A percentile compares a stretch with the other conserved stretches of the same genome.
Evolutionary conservation across 2,113 vertebrate genomes (phyloP).

Genomic region (Eonycteris spelaea): DNA sequence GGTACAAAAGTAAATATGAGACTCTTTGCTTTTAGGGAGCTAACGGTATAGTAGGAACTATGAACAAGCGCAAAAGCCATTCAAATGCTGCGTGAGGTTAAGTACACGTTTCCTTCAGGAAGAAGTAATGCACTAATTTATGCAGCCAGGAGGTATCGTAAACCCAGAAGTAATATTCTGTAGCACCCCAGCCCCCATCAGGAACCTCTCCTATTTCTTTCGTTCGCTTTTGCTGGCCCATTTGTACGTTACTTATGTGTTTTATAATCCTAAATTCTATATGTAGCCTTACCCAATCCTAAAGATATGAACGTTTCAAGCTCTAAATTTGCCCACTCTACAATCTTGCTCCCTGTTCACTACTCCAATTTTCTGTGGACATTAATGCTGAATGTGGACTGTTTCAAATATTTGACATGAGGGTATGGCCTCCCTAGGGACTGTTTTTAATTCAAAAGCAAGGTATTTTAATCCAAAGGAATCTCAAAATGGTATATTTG

Average conservation of each 20-base stretch:
- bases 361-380: not conserved
- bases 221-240: not conserved
- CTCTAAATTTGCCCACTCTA: not conserved
- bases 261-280: not conserved
- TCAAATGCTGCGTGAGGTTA: not conserved
- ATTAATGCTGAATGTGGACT: not conserved
- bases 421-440: not conserved
- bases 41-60: not conserved
- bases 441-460: conserved; percentile 15
- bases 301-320: not conserved
- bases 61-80: not conserved
- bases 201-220: not conserved
- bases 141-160: too few relatives aligned
- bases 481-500: not conserved
- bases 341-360: not conserved
- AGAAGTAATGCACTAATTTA: not conserved
- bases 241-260: not conserved
- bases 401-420: not conserved
- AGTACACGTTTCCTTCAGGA: not conserved
- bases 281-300: not conserved
- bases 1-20: not conserved
- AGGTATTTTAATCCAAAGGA: not conserved
- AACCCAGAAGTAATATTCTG: not conserved
- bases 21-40: not conserved
- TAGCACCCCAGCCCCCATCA: not conserved